Conservation (phyloP, 2,888 invertebrate species). For the Blera fallax region DNA sequence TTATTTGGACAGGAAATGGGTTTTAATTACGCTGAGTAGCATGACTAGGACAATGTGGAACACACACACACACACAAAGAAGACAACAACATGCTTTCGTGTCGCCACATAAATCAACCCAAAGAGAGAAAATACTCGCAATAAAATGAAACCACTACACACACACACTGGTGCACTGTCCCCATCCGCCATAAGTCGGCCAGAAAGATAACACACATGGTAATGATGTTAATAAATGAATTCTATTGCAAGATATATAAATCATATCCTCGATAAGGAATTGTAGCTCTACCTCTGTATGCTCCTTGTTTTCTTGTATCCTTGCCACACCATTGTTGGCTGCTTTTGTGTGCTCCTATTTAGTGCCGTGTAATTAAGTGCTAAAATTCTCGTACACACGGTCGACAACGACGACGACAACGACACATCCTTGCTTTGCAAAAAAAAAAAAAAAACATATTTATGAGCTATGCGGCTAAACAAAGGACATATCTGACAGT, state of each 20-base stretch:
- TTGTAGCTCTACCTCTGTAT: neutral
- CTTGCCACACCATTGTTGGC: neutral
- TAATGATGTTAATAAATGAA: conserved; percentile 70
- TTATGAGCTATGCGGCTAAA: conserved; percentile 61
- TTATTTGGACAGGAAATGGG: conserved; percentile 53
- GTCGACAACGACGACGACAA: too few species aligned
- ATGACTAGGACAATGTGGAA: conserved; percentile 29
- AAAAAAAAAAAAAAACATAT: conserved; percentile 45
- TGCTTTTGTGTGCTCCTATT: neutral
- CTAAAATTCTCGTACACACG: conserved; percentile 49
- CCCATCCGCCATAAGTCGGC: neutral
- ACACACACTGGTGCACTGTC: conserved; percentile 20
- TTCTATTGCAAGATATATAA: conserved; percentile 64
- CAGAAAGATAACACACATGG: conserved; percentile 59
- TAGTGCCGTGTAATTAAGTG: conserved; percentile 60
- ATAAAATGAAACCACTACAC: neutral
- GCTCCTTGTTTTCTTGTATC: neutral
- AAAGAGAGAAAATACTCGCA: neutral
- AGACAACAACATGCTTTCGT: neutral
- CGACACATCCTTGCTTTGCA: conserved; percentile 55
- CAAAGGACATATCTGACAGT: conserved; percentile 44
- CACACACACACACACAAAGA: neutral
- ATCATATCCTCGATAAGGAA: conserved; percentile 67
- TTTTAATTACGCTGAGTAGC: conserved; percentile 49
- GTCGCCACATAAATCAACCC: conserved; percentile 62